Evolutionary conservation across 1,140 invertebrate genomes (phyloP).

Genomic region (Andricus grossulariae): DNA sequence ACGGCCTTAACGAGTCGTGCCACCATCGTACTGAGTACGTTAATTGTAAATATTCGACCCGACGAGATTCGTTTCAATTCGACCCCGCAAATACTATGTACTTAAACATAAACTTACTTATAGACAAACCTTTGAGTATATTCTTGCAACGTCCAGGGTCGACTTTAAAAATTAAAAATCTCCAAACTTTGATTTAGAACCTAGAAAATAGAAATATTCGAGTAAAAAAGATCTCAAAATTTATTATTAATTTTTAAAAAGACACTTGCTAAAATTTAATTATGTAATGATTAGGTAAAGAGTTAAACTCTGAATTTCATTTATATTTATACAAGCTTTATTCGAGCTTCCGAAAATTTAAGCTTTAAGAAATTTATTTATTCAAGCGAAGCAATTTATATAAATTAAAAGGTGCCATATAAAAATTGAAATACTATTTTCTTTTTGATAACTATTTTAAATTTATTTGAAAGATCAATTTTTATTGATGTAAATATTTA

Average conservation of each 20-base stretch:
- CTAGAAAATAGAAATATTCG: background rate
- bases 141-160: conserved; percentile 5
- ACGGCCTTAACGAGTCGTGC: conserved; percentile 21
- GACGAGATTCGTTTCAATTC: conserved; percentile 10
- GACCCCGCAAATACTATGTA: conserved; percentile 25
- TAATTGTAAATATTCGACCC: background rate
- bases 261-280: background rate
- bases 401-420: conserved; percentile 6
- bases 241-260: conserved; percentile 25
- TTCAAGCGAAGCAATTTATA: background rate
- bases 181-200: no score
- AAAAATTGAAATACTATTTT: background rate
- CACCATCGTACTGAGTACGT: background rate
- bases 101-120: conserved; percentile 7
- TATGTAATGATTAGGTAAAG: background rate
- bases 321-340: background rate
- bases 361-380: conserved; percentile 32
- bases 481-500: conserved; percentile 10
- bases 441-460: background rate
- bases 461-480: background rate
- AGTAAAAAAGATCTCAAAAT: conserved; percentile 5
- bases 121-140: conserved; percentile 4
- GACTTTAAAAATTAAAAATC: background rate
- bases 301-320: background rate
- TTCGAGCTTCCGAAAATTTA: background rate